phyloP scores from a whole-genome alignment of 2,888 invertebrate genomes.

The Leucophenga maculata region DNA sequence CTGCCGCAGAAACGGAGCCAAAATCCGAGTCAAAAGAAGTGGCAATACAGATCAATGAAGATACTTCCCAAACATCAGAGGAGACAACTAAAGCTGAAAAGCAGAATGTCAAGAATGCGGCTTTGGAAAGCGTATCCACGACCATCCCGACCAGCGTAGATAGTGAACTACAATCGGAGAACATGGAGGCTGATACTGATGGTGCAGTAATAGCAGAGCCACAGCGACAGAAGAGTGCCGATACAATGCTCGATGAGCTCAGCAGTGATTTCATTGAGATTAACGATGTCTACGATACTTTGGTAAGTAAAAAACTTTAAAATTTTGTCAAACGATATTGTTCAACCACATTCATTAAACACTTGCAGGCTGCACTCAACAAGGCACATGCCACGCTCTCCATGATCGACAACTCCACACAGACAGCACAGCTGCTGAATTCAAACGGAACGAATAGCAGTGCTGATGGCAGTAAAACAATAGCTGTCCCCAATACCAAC shows the following conservation, averaged over 20 bases:
- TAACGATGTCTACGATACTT: constrained; percentile 65
- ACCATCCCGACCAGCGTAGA: background rate
- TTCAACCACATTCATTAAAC: background rate
- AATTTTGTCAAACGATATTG: too few relatives aligned
- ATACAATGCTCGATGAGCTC: constrained; percentile 34
- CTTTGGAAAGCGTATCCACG: background rate
- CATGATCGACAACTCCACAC: constrained; percentile 58
- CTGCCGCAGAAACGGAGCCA: constrained; percentile 28
- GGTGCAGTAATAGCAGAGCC: constrained; percentile 35
- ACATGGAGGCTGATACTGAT: constrained; percentile 1
- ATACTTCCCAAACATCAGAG: background rate
- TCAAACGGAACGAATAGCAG: constrained; percentile 20
- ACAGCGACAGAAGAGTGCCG: constrained; percentile 43
- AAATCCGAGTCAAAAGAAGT: constrained; percentile 10
- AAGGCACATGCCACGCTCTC: constrained; percentile 47
- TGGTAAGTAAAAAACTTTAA: constrained; percentile 50
- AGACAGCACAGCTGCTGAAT: constrained; percentile 42
- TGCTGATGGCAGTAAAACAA: constrained; percentile 37
- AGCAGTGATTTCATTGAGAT: constrained; percentile 59
- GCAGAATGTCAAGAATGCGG: background rate
- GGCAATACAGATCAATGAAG: background rate
- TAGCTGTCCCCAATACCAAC: constrained; percentile 31
- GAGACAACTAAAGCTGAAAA: background rate
- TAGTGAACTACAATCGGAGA: background rate
- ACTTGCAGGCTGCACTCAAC: constrained; percentile 50